A percentile compares a stretch with the other conserved stretches of the same genome.
These are phyloP conservation scores for Dastarcus helophoroides DNA, from an alignment of 2,888 invertebrate species.

Conservation along the genomic window DNA sequence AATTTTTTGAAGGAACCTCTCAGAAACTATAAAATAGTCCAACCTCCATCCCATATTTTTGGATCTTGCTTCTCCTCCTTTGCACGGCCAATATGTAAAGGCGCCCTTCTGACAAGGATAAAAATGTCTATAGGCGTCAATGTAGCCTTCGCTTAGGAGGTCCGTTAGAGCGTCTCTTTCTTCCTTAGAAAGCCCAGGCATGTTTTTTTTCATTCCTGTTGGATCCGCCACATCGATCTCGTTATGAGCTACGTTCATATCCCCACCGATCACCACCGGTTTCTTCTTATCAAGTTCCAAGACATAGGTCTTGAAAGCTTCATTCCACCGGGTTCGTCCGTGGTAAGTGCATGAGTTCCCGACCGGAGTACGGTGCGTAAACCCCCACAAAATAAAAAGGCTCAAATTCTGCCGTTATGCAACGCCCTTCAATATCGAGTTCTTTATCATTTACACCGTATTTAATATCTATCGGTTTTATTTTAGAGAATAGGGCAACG, in stretches of 20 bases:
- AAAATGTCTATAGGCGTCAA: slow-evolving; percentile 78
- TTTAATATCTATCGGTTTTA: slow-evolving; percentile 68
- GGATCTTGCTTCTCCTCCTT: slow-evolving; percentile 72
- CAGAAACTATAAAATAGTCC: slow-evolving; percentile 89
- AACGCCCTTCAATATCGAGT: slow-evolving; percentile 68
- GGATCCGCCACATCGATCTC: slow-evolving; percentile 96
- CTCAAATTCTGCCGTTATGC: slow-evolving; percentile 87
- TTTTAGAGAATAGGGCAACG: slow-evolving; percentile 75
- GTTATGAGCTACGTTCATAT: slow-evolving; percentile 93
- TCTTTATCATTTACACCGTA: slow-evolving; percentile 68
- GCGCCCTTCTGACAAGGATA: slow-evolving; percentile 73
- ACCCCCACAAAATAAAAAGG: slow-evolving; percentile 80
- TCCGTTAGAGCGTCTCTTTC: slow-evolving; percentile 87
- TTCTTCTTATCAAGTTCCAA: slow-evolving; percentile 74
- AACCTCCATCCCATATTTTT: slow-evolving; percentile 96
- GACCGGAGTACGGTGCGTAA: slow-evolving; percentile 84
- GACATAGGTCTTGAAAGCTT: slow-evolving; percentile 66
- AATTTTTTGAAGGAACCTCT: slow-evolving; percentile 61
- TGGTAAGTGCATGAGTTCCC: slow-evolving; percentile 64
- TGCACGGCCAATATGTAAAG: slow-evolving; percentile 95
- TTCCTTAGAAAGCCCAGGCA: slow-evolving; percentile 93
- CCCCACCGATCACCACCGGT: slow-evolving; percentile 91
- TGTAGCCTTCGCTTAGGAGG: slow-evolving; percentile 67
- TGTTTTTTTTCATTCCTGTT: slow-evolving; percentile 77
- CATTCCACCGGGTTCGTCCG: slow-evolving; percentile 85